Evolutionary conservation across 2,888 invertebrate species (phyloP), one percentile per base, ranked within the genome.

Genomic region (Melolontha melolontha): DNA sequence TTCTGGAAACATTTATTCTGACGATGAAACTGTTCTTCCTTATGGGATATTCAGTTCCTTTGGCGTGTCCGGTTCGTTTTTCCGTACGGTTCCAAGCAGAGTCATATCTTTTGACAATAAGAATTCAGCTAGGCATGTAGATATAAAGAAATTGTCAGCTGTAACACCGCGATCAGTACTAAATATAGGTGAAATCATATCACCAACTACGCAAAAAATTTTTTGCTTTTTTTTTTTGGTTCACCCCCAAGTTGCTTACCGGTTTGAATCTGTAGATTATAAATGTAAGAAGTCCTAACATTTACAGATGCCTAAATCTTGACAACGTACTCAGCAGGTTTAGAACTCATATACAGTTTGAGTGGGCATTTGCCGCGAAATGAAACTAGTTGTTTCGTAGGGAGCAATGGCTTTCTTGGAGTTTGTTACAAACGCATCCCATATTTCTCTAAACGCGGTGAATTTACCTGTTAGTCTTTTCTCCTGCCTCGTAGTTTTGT

Each of bases 191-290:
- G n/a, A n/a, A n/a, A n/a, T n/a, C n/a, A 77, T 73, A 39, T 76
- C 75, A 75, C 76, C 76, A 47, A 78, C 76, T 22, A 75, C 75
- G 71, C 76, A 72, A 54, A 73, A 75, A 63, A n/a, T n/a, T n/a
- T n/a, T n/a, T n/a, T n/a, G n/a, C 77, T 77, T 54, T 70, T 59
- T 66, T 76, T 75, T 70, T 70, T 73, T 57, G 75, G 73, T 16
- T 72, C 70, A 68, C 47, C 67, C 22, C 62, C 67, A 66, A 67
- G 62, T 8, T 59, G 39, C 67, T 75, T 73, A 51, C 73, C 29
- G 29, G 4, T 29, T 4, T 29, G 6, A 29, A 29, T 6, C 29
- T 29, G 6, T 4, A 29, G 29, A 29, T 29, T 29, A 29, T 29
- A 6, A 29, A 29, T 4, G 29, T 29, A 29, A 29, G 29, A 29